Percentiles rank a stretch among this genome's conserved stretches.
phyloP scores from a whole-genome alignment of 2,888 invertebrate species.

The Rhaphigaster nebulosa region DNA sequence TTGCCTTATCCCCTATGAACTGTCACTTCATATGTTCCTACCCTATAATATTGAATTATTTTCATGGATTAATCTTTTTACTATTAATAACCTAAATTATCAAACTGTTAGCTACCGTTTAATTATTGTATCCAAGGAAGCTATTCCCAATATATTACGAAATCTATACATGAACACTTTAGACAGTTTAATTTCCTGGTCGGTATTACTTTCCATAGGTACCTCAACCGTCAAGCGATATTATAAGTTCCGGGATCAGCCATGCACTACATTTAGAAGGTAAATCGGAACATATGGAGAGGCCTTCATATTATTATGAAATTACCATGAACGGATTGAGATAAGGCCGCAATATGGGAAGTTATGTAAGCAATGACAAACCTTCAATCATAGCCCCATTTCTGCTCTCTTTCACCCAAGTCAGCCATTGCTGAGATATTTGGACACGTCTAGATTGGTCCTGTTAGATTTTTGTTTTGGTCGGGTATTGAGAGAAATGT shows the following conservation, averaged over 20 bases:
- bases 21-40: no score
- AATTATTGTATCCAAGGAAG: background rate
- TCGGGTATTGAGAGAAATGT: background rate
- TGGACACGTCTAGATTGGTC: background rate
- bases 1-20: no score
- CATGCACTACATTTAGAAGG: background rate
- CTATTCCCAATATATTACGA: background rate
- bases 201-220: background rate
- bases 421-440: conserved; percentile 17
- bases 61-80: no score
- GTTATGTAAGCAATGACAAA: conserved; percentile 45
- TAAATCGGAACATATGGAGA: background rate
- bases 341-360: conserved; percentile 38
- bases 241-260: background rate
- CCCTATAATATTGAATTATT: no score
- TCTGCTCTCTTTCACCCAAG: conserved; percentile 30
- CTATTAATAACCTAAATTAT: no score
- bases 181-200: background rate
- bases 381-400: conserved; percentile 11
- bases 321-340: conserved; percentile 16
- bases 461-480: background rate
- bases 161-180: no score
- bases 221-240: background rate
- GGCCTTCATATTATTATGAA: conserved; percentile 2
- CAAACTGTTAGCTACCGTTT: no score